Conservation (phyloP, 2,888 invertebrate species). For the Pteria penguin region DNA sequence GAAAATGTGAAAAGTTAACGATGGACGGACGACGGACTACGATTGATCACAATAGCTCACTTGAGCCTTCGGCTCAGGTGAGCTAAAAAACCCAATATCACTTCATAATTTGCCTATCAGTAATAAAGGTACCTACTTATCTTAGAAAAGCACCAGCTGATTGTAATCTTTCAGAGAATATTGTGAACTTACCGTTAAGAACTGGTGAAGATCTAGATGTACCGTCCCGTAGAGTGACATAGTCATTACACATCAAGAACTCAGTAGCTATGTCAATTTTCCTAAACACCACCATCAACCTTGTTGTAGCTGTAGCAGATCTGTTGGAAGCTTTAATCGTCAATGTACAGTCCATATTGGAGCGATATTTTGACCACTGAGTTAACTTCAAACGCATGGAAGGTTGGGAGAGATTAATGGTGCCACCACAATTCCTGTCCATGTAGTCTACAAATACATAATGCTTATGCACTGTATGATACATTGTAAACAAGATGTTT, state of each 20-base stretch:
- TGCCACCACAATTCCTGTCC: slow-evolving; percentile 11
- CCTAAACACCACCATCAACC: slow-evolving; percentile 16
- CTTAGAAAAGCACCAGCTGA: no score
- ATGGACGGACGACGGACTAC: no score
- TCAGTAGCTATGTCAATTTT: slow-evolving; percentile 15
- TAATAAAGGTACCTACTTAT: no score
- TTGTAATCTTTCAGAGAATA: no score
- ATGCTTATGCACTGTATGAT: no score
- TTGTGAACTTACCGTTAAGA: slow-evolving; percentile 11
- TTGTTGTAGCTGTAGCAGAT: neutral
- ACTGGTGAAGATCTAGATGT: neutral
- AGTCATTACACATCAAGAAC: slow-evolving; percentile 1
- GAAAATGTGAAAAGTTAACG: no score
- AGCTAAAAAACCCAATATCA: no score
- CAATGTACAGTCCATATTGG: slow-evolving; percentile 16
- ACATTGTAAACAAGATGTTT: no score
- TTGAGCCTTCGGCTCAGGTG: no score
- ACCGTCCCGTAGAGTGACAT: slow-evolving; percentile 3
- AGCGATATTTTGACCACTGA: slow-evolving; percentile 1
- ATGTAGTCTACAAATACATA: slow-evolving; percentile 16
- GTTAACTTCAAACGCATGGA: slow-evolving; percentile 22
- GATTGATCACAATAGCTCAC: no score
- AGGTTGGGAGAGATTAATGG: slow-evolving; percentile 3
- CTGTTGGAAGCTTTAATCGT: slow-evolving; percentile 8
- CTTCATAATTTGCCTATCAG: no score